phyloP scores from a whole-genome alignment of 2,113 vertebrate species.

The Diglossa brunneiventris region DNA sequence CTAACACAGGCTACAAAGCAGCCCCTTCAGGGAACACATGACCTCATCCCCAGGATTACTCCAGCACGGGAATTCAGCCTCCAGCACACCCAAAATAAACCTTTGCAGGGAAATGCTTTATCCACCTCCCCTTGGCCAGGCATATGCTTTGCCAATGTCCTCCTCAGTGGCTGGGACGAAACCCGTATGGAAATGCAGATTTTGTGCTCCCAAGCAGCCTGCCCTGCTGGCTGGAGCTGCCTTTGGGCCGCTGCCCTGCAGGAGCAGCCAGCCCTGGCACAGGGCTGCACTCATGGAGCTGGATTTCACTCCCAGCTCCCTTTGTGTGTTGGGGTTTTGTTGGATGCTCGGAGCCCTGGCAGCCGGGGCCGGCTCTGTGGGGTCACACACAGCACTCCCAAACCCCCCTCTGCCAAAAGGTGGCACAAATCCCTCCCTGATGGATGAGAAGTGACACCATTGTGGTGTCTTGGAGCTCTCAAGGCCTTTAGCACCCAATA shows the following conservation, averaged over 20 bases:
- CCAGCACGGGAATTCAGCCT: conserved; percentile 41
- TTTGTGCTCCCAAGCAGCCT: not conserved
- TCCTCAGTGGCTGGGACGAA: not conserved
- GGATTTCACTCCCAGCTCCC: not conserved
- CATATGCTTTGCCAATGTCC: not conserved
- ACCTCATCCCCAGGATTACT: conserved; percentile 53
- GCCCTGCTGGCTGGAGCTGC: not conserved
- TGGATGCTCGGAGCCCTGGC: not conserved
- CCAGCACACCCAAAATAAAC: conserved; percentile 9
- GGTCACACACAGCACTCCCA: not conserved
- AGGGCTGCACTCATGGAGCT: not conserved
- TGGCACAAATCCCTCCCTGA: not conserved
- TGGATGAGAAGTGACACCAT: not conserved
- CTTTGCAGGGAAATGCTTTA: not conserved
- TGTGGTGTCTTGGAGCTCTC: accelerated
- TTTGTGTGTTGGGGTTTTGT: not conserved
- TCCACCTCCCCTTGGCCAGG: not conserved
- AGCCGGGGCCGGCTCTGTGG: not conserved
- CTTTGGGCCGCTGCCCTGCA: not conserved
- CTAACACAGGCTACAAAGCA: conserved; percentile 33
- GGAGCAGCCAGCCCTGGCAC: conserved; percentile 3
- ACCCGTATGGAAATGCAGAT: not conserved
- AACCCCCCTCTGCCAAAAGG: not conserved
- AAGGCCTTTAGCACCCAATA: not conserved
- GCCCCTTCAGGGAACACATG: conserved; percentile 52